Evolutionary conservation across 92 coral and sea anemone species (phyloP).

Genomic region (Parazoanthus atlanticus): DNA sequence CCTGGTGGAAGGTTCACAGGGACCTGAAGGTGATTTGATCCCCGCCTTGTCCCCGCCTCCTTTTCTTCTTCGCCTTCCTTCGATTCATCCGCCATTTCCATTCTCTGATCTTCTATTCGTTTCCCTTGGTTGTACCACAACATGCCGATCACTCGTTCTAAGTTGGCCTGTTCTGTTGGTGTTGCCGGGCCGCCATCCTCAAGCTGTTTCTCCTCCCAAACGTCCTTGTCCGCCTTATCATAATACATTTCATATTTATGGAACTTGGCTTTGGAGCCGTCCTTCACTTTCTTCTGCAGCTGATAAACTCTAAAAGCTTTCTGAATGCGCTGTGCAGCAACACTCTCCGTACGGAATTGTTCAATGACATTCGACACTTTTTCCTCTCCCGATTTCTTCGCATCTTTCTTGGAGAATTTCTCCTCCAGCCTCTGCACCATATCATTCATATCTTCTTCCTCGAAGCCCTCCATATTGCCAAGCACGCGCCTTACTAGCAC

Average conservation of each 20-base stretch:
- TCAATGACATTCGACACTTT: conserved; percentile 67
- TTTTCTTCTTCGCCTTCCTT: conserved; percentile 52
- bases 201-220: conserved; percentile 81
- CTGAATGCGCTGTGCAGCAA: conserved; percentile 80
- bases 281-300: conserved; percentile 61
- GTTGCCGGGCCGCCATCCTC: conserved; percentile 53
- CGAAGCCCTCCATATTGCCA: conserved; percentile 89
- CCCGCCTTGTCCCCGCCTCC: conserved; percentile 40
- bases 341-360: conserved; percentile 58
- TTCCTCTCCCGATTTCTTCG: conserved; percentile 58
- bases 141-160: conserved; percentile 83
- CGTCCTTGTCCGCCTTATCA: conserved; percentile 73
- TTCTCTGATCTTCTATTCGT: conserved; percentile 57
- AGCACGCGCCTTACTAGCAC: conserved; percentile 80
- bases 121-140: conserved; percentile 86
- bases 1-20: conserved; percentile 33
- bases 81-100: conserved; percentile 42
- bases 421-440: conserved; percentile 78
- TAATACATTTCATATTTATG: conserved; percentile 70
- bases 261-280: conserved; percentile 68
- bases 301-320: conserved; percentile 80
- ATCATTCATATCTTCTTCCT: conserved; percentile 78
- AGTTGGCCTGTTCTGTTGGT: conserved; percentile 49
- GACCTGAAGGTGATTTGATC: conserved; percentile 41
- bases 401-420: conserved; percentile 66